Evolutionary conservation across 2,797 vertebrate genomes (phyloP).

Genomic region (Paramormyrops hopkinsi): DNA sequence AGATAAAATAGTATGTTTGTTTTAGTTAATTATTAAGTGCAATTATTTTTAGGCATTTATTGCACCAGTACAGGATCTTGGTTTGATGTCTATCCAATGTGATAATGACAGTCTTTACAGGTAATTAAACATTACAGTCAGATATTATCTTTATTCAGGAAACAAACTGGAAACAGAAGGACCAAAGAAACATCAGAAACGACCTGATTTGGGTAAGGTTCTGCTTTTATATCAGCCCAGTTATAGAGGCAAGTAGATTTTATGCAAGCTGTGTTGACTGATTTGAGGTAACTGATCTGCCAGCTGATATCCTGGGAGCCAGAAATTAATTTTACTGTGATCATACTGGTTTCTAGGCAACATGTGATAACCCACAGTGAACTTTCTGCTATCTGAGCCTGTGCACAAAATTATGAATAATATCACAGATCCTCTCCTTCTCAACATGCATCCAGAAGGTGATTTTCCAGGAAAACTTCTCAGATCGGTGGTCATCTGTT

Average conservation of each 20-base stretch:
- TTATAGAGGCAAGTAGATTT: not conserved
- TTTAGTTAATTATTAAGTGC: not conserved
- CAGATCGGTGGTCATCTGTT: not conserved
- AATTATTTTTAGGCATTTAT: not conserved
- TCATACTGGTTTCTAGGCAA: not conserved
- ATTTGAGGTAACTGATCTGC: not conserved
- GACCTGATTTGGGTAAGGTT: not conserved
- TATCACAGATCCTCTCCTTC: not conserved
- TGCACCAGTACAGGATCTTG: not conserved
- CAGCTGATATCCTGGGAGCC: not conserved
- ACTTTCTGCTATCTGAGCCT: not conserved
- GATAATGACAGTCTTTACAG: not conserved
- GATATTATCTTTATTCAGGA: constrained; percentile 9
- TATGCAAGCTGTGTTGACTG: not conserved
- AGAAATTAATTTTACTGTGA: not conserved
- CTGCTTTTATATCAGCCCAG: not conserved
- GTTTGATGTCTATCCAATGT: not conserved
- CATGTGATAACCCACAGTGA: not conserved
- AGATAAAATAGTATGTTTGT: not conserved
- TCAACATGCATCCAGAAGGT: not conserved
- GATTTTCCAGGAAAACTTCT: not conserved
- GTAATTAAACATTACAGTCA: not conserved
- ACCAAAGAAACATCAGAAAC: not conserved
- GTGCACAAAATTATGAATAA: not conserved
- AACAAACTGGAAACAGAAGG: not conserved